Evolutionary conservation across 1,140 invertebrate species (phyloP).

Genomic region (Branchinecta lindahli): DNA sequence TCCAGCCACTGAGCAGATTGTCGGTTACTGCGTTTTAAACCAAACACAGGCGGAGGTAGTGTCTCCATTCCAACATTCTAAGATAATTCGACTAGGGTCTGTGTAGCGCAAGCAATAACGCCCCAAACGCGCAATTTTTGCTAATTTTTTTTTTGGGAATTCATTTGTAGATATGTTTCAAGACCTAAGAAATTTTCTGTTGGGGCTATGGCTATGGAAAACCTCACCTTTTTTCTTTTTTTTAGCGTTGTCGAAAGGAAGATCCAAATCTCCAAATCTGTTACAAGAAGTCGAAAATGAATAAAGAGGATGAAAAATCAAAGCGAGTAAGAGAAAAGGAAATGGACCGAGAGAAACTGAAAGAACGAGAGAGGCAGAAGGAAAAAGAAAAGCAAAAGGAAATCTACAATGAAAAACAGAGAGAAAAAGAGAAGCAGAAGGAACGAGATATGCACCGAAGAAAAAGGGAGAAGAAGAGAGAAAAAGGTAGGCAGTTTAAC

Average conservation of each 20-base stretch:
- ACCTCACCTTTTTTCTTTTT: conserved; percentile 10
- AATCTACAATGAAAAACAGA: conserved; percentile 27
- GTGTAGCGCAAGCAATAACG: too few relatives aligned
- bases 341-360: conserved; percentile 30
- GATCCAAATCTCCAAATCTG: conserved; percentile 63
- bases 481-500: too few relatives aligned
- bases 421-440: conserved; percentile 18
- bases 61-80: too few relatives aligned
- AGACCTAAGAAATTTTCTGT: too few relatives aligned
- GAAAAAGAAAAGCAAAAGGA: conserved; percentile 23
- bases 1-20: too few relatives aligned
- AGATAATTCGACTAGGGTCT: too few relatives aligned
- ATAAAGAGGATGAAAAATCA: conserved; percentile 18
- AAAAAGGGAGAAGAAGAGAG: conserved; percentile 29
- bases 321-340: conserved; percentile 21
- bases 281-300: conserved; percentile 47
- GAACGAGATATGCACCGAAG: conserved; percentile 34
- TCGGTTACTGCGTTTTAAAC: too few relatives aligned
- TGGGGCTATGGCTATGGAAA: too few relatives aligned
- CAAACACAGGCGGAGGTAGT: too few relatives aligned
- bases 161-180: too few relatives aligned
- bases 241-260: conserved; percentile 53
- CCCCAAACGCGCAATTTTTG: too few relatives aligned
- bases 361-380: conserved; percentile 28
- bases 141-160: too few relatives aligned